Base-by-base conservation (phyloP, 2,888 invertebrate genomes). In the Mesorhabditis sp. region DNA sequence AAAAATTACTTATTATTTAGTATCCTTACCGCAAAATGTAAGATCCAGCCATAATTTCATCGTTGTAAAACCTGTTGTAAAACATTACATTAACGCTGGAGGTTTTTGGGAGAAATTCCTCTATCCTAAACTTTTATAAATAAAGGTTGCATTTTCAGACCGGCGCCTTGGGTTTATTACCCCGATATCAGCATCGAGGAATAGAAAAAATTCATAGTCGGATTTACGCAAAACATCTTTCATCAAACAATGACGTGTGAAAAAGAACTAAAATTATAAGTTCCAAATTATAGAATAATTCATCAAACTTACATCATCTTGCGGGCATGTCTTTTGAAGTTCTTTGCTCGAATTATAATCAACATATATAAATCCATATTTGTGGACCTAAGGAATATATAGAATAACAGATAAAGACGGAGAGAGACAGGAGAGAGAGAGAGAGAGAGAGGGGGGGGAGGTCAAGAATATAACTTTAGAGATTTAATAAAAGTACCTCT, bases 1-100 rank as follows among this genome's bases (percentile, higher is more conserved):
- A n/a, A 50, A 13, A 50, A 50, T 50, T 50, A 13, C 58, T n/a
- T 10, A n/a, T 10, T 50, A 50, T 50, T 50, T 28, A 28, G 28
- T 28, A 28, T 28, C 28, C n/a, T n/a, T n/a, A 50, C 58, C 58
- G 7, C 58, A 50, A 10, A 50, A 50, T 50, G 58, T 50, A 50
- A 10, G 58, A 50, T 50, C 58, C 58, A n/a, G 58, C 58, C 58
- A 50, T 50, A n/a, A 50, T 50, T n/a, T 50, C 58, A n/a, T 50
- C 58, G n/a, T 50, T 50, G 58, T 50, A 50, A n/a, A 50, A 50
- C 10, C 58, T 10, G n/a, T 50, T 50, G 58, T 50, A 50, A 50
- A 50, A 50, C 58, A 50, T 50, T n/a, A 50, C 58, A 50, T 50
- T 50, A 10, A 50, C 58, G 10, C 10, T 13, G 1, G 10, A 13